Evolutionary conservation across 2,888 invertebrate genomes (phyloP).

Genomic region (Leucophenga montana): DNA sequence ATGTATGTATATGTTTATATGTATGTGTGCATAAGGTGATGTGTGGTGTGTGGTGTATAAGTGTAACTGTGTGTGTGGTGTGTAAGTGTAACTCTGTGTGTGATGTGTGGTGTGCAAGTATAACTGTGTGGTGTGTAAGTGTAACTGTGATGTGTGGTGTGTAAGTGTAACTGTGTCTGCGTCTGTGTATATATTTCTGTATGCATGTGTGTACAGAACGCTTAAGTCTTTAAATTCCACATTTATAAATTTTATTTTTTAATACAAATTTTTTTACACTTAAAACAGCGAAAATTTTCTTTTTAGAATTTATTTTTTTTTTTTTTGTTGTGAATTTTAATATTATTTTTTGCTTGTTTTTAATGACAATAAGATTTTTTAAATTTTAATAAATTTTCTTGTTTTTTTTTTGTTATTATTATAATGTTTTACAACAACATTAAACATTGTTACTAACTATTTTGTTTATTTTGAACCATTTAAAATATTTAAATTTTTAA

Average conservation of each 20-base stretch:
- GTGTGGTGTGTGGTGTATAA: neutral
- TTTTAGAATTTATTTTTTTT: neutral
- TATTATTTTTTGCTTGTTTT: neutral
- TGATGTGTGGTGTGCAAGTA: neutral
- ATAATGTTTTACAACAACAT: constrained; percentile 38
- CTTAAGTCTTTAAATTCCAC: constrained; percentile 21
- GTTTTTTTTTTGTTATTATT: constrained; percentile 16
- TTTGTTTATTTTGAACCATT: constrained; percentile 1
- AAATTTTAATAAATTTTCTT: constrained; percentile 14
- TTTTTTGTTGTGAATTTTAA: neutral
- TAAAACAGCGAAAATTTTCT: constrained; percentile 25
- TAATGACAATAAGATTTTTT: neutral
- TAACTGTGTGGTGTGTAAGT: no score
- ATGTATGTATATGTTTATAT: neutral
- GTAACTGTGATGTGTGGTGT: no score
- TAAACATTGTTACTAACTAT: constrained; percentile 27
- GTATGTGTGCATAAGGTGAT: neutral
- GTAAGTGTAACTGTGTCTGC: constrained; percentile 5
- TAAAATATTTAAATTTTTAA: constrained; percentile 4
- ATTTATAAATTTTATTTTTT: neutral
- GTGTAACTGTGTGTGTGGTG: neutral
- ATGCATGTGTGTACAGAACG: neutral
- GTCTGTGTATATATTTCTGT: neutral
- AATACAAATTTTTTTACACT: constrained; percentile 10
- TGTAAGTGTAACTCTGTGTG: no score